Conservation (phyloP, 2,113 vertebrate genomes). For the Menura novaehollandiae region DNA sequence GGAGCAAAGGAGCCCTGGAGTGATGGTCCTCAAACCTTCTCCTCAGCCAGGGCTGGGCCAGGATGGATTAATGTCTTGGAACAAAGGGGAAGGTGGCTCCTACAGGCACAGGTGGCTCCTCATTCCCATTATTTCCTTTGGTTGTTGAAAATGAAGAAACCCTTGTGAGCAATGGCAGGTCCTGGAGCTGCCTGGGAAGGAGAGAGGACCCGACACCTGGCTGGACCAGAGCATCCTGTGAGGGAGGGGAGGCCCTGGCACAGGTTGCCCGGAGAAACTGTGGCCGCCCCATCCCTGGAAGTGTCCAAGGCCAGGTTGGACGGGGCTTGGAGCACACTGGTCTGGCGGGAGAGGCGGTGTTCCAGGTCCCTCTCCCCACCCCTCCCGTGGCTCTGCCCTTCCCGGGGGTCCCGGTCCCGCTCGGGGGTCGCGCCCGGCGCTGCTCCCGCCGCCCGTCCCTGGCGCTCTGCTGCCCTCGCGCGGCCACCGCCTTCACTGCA, state of each 20-base stretch:
- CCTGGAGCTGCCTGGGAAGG: background rate
- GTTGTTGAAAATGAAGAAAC: background rate
- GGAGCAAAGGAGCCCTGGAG: background rate
- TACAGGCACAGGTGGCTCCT: background rate
- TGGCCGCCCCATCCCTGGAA: background rate
- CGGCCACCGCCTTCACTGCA: background rate
- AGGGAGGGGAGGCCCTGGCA: no score
- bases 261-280: background rate
- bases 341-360: fast-evolving
- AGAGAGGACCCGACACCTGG: background rate
- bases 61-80: fast-evolving
- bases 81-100: no score
- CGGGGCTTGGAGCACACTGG: background rate
- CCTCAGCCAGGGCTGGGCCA: background rate
- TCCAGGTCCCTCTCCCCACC: background rate
- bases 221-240: background rate
- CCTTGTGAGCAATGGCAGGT: background rate
- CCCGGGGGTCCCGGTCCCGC: background rate
- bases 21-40: background rate
- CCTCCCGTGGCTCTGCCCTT: background rate
- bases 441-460: background rate
- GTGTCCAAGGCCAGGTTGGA: background rate
- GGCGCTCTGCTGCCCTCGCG: background rate
- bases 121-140: background rate
- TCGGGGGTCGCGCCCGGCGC: background rate